Evolutionary conservation across 2,113 vertebrate species (phyloP), one percentile per base, ranked within the genome.

Genomic region (Ochotona curzoniae): DNA sequence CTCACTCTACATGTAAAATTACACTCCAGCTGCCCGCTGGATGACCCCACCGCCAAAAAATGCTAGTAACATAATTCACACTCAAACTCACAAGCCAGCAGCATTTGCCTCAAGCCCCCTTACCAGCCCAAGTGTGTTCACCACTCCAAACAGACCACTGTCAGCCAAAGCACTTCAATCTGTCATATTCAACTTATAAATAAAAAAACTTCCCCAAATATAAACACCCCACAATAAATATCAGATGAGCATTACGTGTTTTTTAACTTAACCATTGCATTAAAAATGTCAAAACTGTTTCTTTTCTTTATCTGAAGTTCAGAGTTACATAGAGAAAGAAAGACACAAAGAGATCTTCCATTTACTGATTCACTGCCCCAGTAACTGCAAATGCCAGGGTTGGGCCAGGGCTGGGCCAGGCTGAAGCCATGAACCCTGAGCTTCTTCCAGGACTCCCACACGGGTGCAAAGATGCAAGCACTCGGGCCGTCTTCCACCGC

Each of bases 1-100:
- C 75, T 95, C 75, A 80, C 74, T 63, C 74, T 91, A 94, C 25
- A 85, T 94, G 0, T 38, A 96, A 90, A 93, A 90, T 66, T 96
- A 90, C 47, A 87, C 94, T 89, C 64, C 32, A 78, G 87, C 64
- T 90, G 95, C 57, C 71, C 76, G 2, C 2, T 91, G 71, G 2
- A 91, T 71, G 71, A 93, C 78, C 92, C 87, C 73, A 91, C 4
- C 69, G 61, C 81, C 84, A 47, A 89, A 94, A 95, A 84, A 81
- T 0, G 1, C 73, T 94, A 91, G 20, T 61, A 86, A 4, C 30
- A 96, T 78, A 89, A 94, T 86, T 95, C 92, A 87, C 61, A 95
- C 90, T 89, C 92, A 97, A 92, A 95, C 49, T 21, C 51, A 96
- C 66, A 96, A 74, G 25, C 3, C 1, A 63, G 90, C 51, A 90